Evolutionary conservation across 2,888 invertebrate species (phyloP), one percentile per base, ranked within the genome.

Genomic region (Meteorus cinctellus): DNA sequence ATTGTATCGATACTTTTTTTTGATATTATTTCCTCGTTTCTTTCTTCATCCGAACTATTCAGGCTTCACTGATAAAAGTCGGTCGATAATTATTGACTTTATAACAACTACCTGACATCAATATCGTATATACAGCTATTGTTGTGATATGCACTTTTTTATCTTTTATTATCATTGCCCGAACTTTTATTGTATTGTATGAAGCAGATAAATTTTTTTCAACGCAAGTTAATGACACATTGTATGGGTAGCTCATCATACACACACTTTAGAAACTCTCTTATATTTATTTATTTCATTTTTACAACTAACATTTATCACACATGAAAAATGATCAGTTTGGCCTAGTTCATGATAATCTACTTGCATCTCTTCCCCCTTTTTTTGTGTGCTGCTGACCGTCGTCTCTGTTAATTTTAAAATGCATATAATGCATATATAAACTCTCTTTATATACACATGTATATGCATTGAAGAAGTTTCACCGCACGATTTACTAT

Each of bases 301-400:
- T 34, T 31, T 31, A 63, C n/a, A 34, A 31, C 63, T 2, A 41
- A 19, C 24, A 36, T 69, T 51, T 69, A 69, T 31, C n/a, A 69
- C 51, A 55, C 55, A 69, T 69, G 69, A 69, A 69, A 69, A 69
- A 69, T 69, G 69, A 69, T 69, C 51, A 31, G 51, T 14, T 31
- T 69, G 69, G 48, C 69, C 69, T 69, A 69, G 69, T 69, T 69
- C 31, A 55, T n/a, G 51, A 69, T 69, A 19, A 55, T 51, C n/a
- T 19, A 55, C 51, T 55, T 51, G 55, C 55, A 55, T 55, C 8
- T 41, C 12, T 27, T 48, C 27, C 34, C 31, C 48, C 55, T 10
- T 69, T 51, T 14, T 19, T 51, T 31, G 16, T 4, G 29, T 36
- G 55, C 36, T 41, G 65, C 36, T 36, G 65, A 55, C 65, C 36